Conservation (phyloP, 1,140 invertebrate species). For the Calosoma granatense region DNA sequence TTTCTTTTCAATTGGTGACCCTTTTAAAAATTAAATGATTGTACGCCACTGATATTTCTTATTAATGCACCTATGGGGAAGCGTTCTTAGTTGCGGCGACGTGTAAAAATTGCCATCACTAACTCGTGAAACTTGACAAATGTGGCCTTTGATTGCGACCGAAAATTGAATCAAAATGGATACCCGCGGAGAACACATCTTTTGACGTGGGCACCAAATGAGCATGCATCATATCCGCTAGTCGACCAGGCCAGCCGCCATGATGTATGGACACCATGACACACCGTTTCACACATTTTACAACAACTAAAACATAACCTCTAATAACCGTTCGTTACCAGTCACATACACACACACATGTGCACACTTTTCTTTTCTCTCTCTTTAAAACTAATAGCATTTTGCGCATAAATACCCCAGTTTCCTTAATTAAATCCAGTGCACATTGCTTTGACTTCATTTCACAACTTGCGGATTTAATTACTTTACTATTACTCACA, state of each 20-base stretch:
- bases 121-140: constrained; percentile 8
- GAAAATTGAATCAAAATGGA: constrained; percentile 8
- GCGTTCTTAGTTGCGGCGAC: not conserved
- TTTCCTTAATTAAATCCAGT: no score
- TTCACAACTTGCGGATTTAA: no score
- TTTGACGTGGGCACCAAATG: not conserved
- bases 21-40: no score
- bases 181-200: not conserved
- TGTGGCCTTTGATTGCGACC: constrained; percentile 4
- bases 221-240: not conserved
- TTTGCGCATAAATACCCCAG: no score
- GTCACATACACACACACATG: no score
- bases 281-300: not conserved
- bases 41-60: not conserved
- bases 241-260: not conserved
- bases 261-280: not conserved
- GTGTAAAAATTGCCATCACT: constrained; percentile 9
- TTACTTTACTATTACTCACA: no score
- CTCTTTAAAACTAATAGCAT: no score
- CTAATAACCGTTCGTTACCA: no score
- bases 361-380: no score
- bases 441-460: no score
- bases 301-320: no score
- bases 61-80: constrained; percentile 1
- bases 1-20: no score